Evolutionary conservation across 2,113 vertebrate genomes (phyloP).

Genomic region (Brienomyrus brachyistius): DNA sequence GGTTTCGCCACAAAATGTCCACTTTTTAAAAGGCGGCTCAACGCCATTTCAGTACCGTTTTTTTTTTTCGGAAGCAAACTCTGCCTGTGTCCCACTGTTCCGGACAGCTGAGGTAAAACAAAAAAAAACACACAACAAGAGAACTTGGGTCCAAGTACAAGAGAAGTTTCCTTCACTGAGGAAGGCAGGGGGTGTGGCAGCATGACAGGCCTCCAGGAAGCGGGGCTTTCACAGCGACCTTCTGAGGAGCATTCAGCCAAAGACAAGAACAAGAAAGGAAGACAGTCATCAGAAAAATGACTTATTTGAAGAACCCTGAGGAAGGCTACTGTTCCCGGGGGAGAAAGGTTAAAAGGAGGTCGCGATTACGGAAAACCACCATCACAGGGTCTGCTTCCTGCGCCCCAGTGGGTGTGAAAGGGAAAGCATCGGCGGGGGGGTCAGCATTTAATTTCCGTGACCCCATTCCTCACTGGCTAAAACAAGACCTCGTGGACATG

Average conservation of each 20-base stretch:
- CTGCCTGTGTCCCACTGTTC: not conserved
- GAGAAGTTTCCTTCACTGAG: not conserved
- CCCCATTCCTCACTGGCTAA: conserved; percentile 26
- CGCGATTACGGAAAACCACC: not conserved
- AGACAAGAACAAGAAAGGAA: not conserved
- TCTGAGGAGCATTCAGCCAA: not conserved
- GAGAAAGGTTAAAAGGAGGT: conserved; percentile 14
- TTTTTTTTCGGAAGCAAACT: not conserved
- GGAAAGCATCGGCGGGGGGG: not conserved
- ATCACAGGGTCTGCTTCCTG: conserved; percentile 12
- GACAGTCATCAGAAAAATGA: not conserved
- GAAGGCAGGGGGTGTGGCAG: not conserved
- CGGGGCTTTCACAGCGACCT: not conserved
- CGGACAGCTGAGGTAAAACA: not conserved
- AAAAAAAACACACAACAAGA: not conserved
- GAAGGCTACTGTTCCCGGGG: not conserved
- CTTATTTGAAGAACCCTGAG: not conserved
- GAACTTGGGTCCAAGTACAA: not conserved
- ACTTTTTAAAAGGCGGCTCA: not conserved
- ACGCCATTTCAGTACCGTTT: not conserved
- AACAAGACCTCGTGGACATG: conserved; percentile 7
- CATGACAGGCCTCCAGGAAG: not conserved
- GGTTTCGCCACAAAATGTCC: not conserved
- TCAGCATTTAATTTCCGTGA: conserved; percentile 22
- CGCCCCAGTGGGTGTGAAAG: not conserved